phyloP scores from a whole-genome alignment of 2,113 vertebrate species.

The Pelusios castaneus region DNA sequence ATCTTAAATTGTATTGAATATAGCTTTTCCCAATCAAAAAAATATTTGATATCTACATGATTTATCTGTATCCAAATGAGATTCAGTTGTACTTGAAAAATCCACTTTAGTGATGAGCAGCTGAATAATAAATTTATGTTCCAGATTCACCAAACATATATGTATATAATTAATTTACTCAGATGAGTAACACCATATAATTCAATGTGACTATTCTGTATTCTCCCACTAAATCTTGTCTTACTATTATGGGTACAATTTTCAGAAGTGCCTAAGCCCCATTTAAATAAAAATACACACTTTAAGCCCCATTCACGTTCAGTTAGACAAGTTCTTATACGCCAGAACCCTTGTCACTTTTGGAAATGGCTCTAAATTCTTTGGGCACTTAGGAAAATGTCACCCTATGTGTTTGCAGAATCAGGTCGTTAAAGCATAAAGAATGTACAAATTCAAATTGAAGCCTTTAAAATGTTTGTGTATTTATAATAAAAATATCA shows the following conservation, averaged over 20 bases:
- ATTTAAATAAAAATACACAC: not conserved
- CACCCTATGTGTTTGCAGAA: not conserved
- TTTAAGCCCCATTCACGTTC: not conserved
- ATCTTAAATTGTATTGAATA: not conserved
- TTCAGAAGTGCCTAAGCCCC: not conserved
- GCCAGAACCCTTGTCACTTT: not conserved
- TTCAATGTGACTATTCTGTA: not conserved
- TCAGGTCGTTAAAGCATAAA: not conserved
- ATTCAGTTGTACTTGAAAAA: not conserved
- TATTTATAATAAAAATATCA: not conserved
- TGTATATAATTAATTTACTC: not conserved
- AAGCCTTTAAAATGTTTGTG: not conserved
- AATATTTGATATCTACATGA: not conserved
- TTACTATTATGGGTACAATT: not conserved
- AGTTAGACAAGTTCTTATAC: not conserved
- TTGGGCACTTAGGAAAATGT: not conserved
- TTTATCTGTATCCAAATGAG: not conserved
- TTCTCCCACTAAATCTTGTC: not conserved
- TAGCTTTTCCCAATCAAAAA: not conserved
- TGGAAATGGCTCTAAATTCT: not conserved
- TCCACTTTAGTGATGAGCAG: not conserved
- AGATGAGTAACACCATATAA: not conserved
- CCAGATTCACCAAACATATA: not conserved
- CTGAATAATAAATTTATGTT: not conserved
- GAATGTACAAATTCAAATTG: not conserved